These are phyloP conservation scores for Gymnothorax javanicus DNA, from an alignment of 2,797 vertebrate species.

Conservation along the genomic window DNA sequence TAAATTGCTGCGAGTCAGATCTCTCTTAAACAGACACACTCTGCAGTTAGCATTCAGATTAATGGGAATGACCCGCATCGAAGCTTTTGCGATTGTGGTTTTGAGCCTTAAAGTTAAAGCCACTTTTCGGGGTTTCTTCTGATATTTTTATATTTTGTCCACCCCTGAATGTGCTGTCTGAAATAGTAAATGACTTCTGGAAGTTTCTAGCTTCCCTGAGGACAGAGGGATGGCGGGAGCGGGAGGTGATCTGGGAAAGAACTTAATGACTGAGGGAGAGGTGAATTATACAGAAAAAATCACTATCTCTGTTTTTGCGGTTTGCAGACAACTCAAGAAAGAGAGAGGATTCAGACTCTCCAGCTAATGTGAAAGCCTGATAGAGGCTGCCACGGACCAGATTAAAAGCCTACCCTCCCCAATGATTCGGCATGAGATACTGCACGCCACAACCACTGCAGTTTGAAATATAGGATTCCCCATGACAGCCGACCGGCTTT, in stretches of 20 bases:
- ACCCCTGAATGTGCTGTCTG: background rate
- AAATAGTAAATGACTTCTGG: background rate
- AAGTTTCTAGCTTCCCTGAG: background rate
- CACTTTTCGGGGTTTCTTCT: background rate
- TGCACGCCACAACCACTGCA: conserved; percentile 50
- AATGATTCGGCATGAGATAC: background rate
- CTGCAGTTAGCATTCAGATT: too few species aligned
- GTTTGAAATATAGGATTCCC: conserved; percentile 54
- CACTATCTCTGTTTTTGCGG: background rate
- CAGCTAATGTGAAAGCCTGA: background rate
- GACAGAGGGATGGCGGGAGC: background rate
- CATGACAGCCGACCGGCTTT: conserved; percentile 58
- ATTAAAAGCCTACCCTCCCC: background rate
- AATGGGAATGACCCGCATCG: too few species aligned
- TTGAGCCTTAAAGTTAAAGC: too few species aligned
- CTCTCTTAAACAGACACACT: too few species aligned
- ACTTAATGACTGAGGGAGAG: background rate
- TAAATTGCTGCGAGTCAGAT: too few species aligned
- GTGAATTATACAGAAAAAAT: background rate
- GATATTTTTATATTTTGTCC: background rate
- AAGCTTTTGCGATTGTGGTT: too few species aligned
- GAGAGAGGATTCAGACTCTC: background rate
- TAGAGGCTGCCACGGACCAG: background rate
- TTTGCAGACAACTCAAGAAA: background rate
- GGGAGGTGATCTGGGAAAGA: background rate